A percentile compares a stretch with the other conserved stretches of the same genome.
phyloP scores from a whole-genome alignment of 35 echinoderm and acorn worm genomes.

The Stichopus chloronotus region DNA sequence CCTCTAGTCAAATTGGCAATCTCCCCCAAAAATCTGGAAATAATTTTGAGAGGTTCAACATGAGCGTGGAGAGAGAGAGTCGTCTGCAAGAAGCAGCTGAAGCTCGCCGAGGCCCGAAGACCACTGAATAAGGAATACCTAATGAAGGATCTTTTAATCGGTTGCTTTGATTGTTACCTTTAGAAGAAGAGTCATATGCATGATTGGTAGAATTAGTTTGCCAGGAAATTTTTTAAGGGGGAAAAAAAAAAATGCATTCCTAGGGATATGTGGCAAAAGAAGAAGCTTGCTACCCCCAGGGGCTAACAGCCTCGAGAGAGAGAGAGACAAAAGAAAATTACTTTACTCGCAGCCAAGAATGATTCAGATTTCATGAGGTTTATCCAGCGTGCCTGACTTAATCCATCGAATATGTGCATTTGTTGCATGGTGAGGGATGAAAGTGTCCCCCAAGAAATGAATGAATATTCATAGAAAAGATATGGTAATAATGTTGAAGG shows the following conservation, averaged over 20 bases:
- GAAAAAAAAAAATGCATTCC: slow-evolving; percentile 7
- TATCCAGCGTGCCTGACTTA: no score
- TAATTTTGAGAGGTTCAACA: slow-evolving; percentile 19
- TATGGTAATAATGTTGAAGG: no score
- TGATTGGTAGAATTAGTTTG: slow-evolving; percentile 39
- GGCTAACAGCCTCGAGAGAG: neutral
- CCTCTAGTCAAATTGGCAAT: slow-evolving; percentile 48
- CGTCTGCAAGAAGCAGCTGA: slow-evolving; percentile 22
- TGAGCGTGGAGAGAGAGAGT: slow-evolving; percentile 7
- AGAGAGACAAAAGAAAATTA: neutral
- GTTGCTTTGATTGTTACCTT: slow-evolving; percentile 39
- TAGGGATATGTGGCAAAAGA: neutral
- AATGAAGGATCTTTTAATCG: slow-evolving; percentile 39
- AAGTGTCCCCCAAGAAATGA: no score
- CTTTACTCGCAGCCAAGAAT: neutral
- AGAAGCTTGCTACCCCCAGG: neutral
- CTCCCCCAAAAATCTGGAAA: slow-evolving; percentile 32
- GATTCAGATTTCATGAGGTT: no score
- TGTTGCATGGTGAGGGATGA: no score
- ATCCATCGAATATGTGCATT: no score
- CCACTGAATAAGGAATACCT: slow-evolving; percentile 23
- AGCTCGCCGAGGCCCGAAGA: slow-evolving; percentile 12
- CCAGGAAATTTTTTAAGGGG: neutral
- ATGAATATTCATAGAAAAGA: no score
- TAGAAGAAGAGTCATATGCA: slow-evolving; percentile 2